Percentiles rank a stretch among this genome's conserved stretches.
These are phyloP conservation scores for Scrobipalpa costella DNA, from an alignment of 2,888 invertebrate species.

Conservation along the genomic window DNA sequence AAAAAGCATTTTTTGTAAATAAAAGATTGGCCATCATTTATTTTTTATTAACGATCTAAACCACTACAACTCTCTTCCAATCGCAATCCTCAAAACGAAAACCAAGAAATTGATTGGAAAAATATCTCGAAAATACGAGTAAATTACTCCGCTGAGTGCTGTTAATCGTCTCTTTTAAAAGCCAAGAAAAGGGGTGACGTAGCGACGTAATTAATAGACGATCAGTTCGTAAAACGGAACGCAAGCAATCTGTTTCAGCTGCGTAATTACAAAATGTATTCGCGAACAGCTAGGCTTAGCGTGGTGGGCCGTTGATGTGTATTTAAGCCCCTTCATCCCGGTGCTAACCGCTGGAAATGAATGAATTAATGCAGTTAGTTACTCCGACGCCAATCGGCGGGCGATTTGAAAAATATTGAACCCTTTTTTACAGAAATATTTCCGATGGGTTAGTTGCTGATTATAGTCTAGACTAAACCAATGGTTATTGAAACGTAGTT, in stretches of 20 bases:
- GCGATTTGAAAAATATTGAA: constrained; percentile 57
- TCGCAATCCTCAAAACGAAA: not conserved
- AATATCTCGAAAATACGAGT: not conserved
- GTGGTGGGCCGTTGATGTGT: constrained; percentile 53
- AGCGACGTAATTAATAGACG: constrained; percentile 12
- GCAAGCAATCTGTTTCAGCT: constrained; percentile 61
- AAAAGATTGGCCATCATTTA: too few species aligned
- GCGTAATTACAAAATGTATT: constrained; percentile 68
- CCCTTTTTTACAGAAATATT: constrained; percentile 29
- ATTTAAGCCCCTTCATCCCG: constrained; percentile 55
- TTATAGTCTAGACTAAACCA: too few species aligned
- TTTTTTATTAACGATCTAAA: too few species aligned
- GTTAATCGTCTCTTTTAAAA: constrained; percentile 5
- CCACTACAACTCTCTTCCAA: not conserved
- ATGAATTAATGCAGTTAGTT: constrained; percentile 63
- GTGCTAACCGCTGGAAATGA: constrained; percentile 53
- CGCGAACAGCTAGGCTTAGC: constrained; percentile 59
- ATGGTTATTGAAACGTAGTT: too few species aligned
- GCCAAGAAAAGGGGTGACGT: constrained; percentile 7
- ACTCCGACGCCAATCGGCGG: constrained; percentile 45
- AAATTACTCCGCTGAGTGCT: not conserved
- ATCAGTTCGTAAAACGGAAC: constrained; percentile 18
- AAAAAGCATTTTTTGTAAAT: too few species aligned
- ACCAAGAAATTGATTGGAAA: not conserved
- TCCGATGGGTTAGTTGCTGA: too few species aligned